Percentiles rank a stretch among this genome's conserved stretches.
These are phyloP conservation scores for Helleia helle DNA, from an alignment of 2,888 invertebrate species.

Conservation along the genomic window DNA sequence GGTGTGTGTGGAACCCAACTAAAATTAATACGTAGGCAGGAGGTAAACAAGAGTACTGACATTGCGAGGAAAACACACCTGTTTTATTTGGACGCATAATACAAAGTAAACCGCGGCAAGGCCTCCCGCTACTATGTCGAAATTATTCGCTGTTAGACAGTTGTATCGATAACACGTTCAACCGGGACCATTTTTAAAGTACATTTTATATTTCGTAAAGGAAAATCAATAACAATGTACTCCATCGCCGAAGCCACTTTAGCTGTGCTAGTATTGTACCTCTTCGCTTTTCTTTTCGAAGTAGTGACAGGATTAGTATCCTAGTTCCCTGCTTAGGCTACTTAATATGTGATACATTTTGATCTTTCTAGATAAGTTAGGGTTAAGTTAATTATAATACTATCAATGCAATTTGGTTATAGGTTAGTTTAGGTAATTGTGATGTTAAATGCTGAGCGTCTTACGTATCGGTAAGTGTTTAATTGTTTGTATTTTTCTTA, in stretches of 20 bases:
- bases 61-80: too few relatives aligned
- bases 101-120: background rate
- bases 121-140: background rate
- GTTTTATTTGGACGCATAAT: background rate
- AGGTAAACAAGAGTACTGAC: too few relatives aligned
- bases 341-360: constrained; percentile 55
- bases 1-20: too few relatives aligned
- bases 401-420: constrained; percentile 51
- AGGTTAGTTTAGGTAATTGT: constrained; percentile 6
- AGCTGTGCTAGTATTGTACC: constrained; percentile 58
- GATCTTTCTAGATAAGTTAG: constrained; percentile 34
- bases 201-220: constrained; percentile 14
- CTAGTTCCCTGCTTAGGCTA: constrained; percentile 31
- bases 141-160: constrained; percentile 44
- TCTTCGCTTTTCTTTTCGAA: constrained; percentile 63
- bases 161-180: constrained; percentile 48
- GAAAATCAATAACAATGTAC: constrained; percentile 48
- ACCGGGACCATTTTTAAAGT: too few relatives aligned
- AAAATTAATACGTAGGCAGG: too few relatives aligned
- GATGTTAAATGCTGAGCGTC: constrained; percentile 3
- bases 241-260: constrained; percentile 64
- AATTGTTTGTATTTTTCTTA: background rate
- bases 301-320: constrained; percentile 60
- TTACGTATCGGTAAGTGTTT: constrained; percentile 7
- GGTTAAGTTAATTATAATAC: constrained; percentile 40